A percentile compares a stretch with the other conserved stretches of the same genome.
These are phyloP conservation scores for Dexiosoma caninum DNA, from an alignment of 2,888 invertebrate species.

Conservation along the genomic window DNA sequence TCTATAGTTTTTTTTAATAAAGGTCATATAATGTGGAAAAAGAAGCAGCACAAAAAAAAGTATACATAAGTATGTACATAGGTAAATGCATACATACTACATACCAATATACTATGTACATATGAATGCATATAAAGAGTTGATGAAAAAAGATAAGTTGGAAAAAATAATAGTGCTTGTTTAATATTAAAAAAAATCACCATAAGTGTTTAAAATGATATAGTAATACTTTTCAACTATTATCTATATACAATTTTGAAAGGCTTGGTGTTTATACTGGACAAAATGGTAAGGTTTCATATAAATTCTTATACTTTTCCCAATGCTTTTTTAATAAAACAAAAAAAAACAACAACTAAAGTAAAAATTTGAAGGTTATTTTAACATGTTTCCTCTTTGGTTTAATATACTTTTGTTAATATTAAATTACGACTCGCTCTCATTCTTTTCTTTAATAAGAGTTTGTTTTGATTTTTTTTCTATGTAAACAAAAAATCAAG, in stretches of 20 bases:
- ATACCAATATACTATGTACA: too few species aligned
- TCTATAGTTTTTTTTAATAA: conserved; percentile 38
- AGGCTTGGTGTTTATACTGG: background rate
- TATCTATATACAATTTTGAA: background rate
- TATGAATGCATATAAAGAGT: background rate
- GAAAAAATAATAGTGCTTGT: background rate
- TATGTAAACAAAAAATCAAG: conserved; percentile 66
- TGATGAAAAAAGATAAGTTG: background rate
- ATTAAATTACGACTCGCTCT: conserved; percentile 28
- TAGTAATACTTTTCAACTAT: background rate
- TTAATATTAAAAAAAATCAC: background rate
- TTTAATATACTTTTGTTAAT: background rate
- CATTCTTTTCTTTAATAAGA: background rate
- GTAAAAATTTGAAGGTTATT: conserved; percentile 65
- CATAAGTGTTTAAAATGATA: background rate
- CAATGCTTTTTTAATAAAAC: background rate
- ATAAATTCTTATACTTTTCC: background rate
- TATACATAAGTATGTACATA: background rate
- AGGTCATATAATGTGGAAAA: conserved; percentile 57
- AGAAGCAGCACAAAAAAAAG: conserved; percentile 41
- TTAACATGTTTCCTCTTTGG: conserved; percentile 54
- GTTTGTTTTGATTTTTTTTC: conserved; percentile 41
- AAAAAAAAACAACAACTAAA: conserved; percentile 5
- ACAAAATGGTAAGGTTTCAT: conserved; percentile 18
- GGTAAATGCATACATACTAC: background rate